phyloP scores from a whole-genome alignment of 2,113 vertebrate species.

The Oxygymnocypris stewartii region DNA sequence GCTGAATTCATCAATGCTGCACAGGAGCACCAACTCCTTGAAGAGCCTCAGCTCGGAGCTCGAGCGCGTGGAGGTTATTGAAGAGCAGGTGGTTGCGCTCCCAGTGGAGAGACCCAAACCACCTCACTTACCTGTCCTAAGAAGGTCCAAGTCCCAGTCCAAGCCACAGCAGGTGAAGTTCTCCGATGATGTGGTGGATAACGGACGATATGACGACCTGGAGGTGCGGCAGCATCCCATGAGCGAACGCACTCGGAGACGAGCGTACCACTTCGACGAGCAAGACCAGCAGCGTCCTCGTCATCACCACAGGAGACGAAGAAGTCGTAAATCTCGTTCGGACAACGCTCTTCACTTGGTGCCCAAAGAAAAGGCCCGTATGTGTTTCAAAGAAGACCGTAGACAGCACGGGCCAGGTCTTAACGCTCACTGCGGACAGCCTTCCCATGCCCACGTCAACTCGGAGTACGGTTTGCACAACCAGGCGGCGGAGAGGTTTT shows the following conservation, averaged over 20 bases:
- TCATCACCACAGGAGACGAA: constrained; percentile 82
- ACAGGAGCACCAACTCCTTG: constrained; percentile 89
- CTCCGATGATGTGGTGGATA: constrained; percentile 93
- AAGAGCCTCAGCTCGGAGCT: constrained; percentile 90
- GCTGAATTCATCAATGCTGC: constrained; percentile 93
- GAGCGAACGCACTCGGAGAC: constrained; percentile 91
- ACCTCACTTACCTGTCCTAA: constrained; percentile 80
- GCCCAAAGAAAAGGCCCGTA: constrained; percentile 80
- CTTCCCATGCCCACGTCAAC: constrained; percentile 69
- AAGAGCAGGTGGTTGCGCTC: constrained; percentile 67
- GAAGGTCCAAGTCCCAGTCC: constrained; percentile 91
- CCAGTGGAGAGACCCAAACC: constrained; percentile 80
- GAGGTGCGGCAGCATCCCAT: constrained; percentile 89
- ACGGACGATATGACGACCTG: constrained; percentile 80
- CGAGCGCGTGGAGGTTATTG: constrained; percentile 71
- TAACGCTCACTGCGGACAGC: constrained; percentile 74
- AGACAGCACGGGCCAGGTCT: constrained; percentile 70
- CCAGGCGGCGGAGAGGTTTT: constrained; percentile 76
- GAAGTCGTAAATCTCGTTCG: constrained; percentile 91
- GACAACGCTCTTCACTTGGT: constrained; percentile 93
- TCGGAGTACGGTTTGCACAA: constrained; percentile 83
- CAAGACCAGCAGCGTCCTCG: constrained; percentile 76
- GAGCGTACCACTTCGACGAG: constrained; percentile 91
- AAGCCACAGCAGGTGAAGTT: constrained; percentile 94
- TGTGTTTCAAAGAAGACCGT: constrained; percentile 80